These are phyloP conservation scores for Hyperopisus bebe DNA, from an alignment of 2,113 vertebrate genomes.

Conservation along the genomic window DNA sequence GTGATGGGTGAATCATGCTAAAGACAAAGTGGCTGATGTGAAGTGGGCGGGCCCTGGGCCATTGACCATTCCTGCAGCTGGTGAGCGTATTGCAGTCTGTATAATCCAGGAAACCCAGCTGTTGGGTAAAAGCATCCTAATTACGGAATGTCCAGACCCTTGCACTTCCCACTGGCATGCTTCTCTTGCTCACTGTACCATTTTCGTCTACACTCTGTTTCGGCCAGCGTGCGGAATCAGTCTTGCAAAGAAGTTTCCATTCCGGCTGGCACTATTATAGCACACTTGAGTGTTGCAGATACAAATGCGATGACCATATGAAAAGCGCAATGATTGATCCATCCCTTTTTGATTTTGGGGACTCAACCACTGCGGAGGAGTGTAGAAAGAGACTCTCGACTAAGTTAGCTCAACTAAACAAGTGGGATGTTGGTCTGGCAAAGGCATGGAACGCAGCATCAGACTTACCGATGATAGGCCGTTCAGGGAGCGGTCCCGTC, in stretches of 20 bases:
- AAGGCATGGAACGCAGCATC: slow-evolving; percentile 21
- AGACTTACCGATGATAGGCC: not conserved
- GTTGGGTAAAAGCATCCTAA: not conserved
- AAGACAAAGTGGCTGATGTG: too few species aligned
- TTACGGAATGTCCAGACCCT: not conserved
- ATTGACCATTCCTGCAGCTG: not conserved
- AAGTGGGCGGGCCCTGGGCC: not conserved
- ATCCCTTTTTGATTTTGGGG: slow-evolving; percentile 23
- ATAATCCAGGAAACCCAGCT: not conserved
- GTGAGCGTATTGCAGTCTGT: not conserved
- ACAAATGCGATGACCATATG: not conserved
- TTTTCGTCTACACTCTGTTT: not conserved
- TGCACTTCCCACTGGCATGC: not conserved
- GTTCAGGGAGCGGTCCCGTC: not conserved
- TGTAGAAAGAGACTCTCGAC: slow-evolving; percentile 24
- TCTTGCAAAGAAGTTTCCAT: not conserved
- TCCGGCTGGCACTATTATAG: not conserved
- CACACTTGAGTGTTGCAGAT: not conserved
- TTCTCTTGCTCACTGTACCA: not conserved
- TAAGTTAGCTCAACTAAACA: slow-evolving; percentile 12
- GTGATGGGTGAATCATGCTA: too few species aligned
- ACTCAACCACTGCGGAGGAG: slow-evolving; percentile 16
- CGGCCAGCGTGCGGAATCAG: not conserved
- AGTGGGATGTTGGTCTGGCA: slow-evolving; percentile 30
- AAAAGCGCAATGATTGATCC: not conserved